Evolutionary conservation across 1,140 invertebrate genomes (phyloP).

Genomic region (Gryllus bimaculatus): DNA sequence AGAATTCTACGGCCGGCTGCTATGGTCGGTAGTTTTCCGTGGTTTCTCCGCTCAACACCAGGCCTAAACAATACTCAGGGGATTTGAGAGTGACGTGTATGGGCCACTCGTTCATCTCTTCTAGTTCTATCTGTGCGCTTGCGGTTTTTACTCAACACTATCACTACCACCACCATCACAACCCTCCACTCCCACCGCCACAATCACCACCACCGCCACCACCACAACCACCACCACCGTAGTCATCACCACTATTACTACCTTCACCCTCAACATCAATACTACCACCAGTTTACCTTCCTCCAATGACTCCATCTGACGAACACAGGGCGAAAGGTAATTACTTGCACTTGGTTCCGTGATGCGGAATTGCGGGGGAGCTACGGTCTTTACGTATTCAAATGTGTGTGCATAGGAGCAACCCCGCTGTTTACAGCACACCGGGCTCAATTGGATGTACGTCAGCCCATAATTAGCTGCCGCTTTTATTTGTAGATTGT

Average conservation of each 20-base stretch:
- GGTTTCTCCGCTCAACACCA: no score
- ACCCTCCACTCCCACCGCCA: not conserved
- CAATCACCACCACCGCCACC: not conserved
- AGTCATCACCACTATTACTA: not conserved
- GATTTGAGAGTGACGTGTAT: no score
- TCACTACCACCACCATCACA: not conserved
- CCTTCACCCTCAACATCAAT: not conserved
- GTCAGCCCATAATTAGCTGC: not conserved
- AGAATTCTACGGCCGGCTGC: no score
- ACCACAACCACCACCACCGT: not conserved
- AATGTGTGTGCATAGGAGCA: not conserved
- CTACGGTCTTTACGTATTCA: not conserved
- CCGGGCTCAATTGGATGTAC: not conserved
- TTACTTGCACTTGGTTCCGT: not conserved
- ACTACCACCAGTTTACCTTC: not conserved
- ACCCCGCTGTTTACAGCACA: not conserved
- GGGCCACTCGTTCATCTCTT: no score
- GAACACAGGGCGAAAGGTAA: not conserved
- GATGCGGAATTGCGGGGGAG: not conserved
- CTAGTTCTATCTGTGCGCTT: no score
- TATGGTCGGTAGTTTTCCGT: no score
- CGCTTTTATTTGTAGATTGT: not conserved
- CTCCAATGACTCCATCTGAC: no score
- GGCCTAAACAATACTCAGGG: no score
- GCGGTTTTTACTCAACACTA: not conserved